These are phyloP conservation scores for Mormyrus lacerda DNA, from an alignment of 2,113 vertebrate genomes.

Conservation along the genomic window DNA sequence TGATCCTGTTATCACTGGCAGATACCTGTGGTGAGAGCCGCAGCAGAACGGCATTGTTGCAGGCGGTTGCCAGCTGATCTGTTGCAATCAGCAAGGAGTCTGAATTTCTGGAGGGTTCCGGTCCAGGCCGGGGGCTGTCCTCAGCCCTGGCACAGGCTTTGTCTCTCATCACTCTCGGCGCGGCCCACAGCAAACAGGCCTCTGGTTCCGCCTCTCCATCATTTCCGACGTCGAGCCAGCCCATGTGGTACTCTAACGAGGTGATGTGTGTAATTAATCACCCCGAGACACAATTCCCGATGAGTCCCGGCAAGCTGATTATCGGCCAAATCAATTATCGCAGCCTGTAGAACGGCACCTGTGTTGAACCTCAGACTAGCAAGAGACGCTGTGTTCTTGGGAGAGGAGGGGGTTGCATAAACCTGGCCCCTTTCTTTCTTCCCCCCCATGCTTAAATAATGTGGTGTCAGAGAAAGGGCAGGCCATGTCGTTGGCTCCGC, in stretches of 20 bases:
- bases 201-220: background rate
- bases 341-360: conserved; percentile 44
- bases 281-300: conserved; percentile 41
- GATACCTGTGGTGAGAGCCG: background rate
- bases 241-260: conserved; percentile 28
- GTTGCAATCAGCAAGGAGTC: background rate
- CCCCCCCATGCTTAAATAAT: background rate
- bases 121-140: background rate
- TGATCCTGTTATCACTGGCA: background rate
- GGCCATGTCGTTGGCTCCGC: background rate
- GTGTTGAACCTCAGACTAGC: conserved; percentile 18
- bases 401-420: background rate
- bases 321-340: conserved; percentile 51
- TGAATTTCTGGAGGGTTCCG: background rate
- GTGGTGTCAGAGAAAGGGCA: conserved; percentile 1
- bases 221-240: background rate
- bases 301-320: conserved; percentile 48
- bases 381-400: background rate
- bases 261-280: conserved; percentile 47
- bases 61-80: background rate
- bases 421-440: background rate
- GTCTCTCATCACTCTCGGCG: background rate
- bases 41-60: too few relatives aligned
- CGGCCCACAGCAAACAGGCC: background rate
- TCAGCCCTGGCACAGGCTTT: background rate